Base-by-base conservation (phyloP, 1,140 invertebrate genomes). In the Macrostomum lignano region DNA sequence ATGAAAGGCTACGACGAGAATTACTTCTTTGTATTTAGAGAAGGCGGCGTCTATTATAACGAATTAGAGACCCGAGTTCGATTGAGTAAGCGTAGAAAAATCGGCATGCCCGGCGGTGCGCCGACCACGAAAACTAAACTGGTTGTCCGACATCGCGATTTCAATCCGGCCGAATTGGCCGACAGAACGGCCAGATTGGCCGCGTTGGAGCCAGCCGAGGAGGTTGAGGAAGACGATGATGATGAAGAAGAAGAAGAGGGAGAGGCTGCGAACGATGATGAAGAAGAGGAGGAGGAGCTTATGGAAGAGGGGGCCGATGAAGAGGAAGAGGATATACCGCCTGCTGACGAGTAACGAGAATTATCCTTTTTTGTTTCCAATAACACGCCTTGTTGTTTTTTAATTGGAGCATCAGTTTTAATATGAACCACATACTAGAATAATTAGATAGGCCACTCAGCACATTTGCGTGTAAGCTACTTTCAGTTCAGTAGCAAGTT, bases 1-100 rank as follows among this genome's bases (percentile, higher is more conserved):
- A 81, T 76, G 1, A 84, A 88, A 54, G 84, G 82, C 23, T 93
- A 91, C 47, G 82, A 93, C 57, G 86, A 94, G 55, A 94, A 86
- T 55, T 94, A 93, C 52, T 96, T 93, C 58, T 73, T 94, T 55
- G 74, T 88, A 35, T 68, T 86, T 33, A 66, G 79, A 33, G 69
- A 86, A 47, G 74, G 61, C 45, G 73, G 72, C 29, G 74, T 86
- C 17, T 93, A 74, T 57, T 96, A 93, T 53, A 84, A 94, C 63
- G 84, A 94, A 57, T 49, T 96, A 41, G 86, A 94, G 58, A 94
- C 84, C 0, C 69, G 67, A 66, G 81, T 91, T 25, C 67, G 79
- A 15, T 59, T 91, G 23, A 86, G 71, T 42, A 91, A 88, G 55
- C 65, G 82, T 32, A 64, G 36, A 71, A 78, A 55, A 60, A 61